Evolutionary conservation across 2,888 invertebrate species (phyloP).

Genomic region (Sinhomidia bicolor): DNA sequence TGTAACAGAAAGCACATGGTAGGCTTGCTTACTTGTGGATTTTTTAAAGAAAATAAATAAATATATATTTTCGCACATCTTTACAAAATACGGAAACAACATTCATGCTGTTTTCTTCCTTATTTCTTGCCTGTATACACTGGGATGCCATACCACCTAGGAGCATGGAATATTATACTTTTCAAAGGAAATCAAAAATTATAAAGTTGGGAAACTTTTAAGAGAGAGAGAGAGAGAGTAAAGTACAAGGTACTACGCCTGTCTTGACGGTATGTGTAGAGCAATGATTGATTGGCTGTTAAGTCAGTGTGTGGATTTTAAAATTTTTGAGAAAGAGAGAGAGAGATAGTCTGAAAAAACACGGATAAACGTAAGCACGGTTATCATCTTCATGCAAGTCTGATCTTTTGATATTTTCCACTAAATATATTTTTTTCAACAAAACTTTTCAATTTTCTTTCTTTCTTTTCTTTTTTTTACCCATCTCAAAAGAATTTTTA

Average conservation of each 20-base stretch:
- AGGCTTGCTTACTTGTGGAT: not conserved
- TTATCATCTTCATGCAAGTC: too few species aligned
- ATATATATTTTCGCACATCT: not conserved
- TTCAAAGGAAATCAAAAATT: too few species aligned
- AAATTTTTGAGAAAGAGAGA: too few species aligned
- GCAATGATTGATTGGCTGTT: constrained; percentile 20
- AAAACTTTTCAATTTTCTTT: not conserved
- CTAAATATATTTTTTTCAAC: not conserved
- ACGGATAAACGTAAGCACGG: too few species aligned
- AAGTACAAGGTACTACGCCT: too few species aligned
- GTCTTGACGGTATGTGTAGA: not conserved
- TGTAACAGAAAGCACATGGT: not conserved
- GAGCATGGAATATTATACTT: too few species aligned
- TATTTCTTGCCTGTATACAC: too few species aligned
- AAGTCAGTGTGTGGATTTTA: constrained; percentile 21
- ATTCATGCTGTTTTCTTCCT: not conserved
- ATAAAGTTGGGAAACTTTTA: not conserved
- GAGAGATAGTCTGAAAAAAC: too few species aligned
- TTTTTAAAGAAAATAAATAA: not conserved
- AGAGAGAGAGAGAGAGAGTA: too few species aligned
- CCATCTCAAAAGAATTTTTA: not conserved
- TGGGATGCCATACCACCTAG: too few species aligned
- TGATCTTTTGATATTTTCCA: too few species aligned
- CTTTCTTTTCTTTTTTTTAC: not conserved
- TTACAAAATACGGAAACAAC: not conserved